Base-by-base conservation (phyloP, 2,888 invertebrate species). In the Choristoneura rosaceana region DNA sequence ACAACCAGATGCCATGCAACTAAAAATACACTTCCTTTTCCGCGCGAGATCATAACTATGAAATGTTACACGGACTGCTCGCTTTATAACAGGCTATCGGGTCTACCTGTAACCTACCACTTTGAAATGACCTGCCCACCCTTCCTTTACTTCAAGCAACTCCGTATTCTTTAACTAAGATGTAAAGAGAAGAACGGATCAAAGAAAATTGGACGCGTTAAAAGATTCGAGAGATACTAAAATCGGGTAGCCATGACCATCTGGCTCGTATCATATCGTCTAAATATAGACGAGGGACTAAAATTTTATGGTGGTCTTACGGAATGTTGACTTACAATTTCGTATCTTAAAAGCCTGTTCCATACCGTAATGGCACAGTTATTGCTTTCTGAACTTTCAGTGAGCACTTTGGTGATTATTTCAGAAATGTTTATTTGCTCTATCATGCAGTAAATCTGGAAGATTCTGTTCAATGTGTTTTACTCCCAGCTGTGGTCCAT, bases 11-110 rank as follows among this genome's bases (percentile, higher is more conserved):
- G 93, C 92, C 89, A 80, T 86, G 75, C 76, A 76, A 85, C 91
- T 90, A 92, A 92, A 93, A 92, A 93, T 93, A 93, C 81, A 92
- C 93, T 92, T 93, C 93, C 93, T 90, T 91, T 91, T 93, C 91
- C 91, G 88, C 84, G 87, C 87, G 74, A 83, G 88, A 83, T 86
- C 90, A 93, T 93, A 93, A 90, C 93, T 93, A 91, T 89, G 92
- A 92, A 91, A 92, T 90, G 92, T 86, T 87, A 89, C 87, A 86
- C 84, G 82, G 80, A 79, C 86, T 86, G 87, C 83, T 83, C 86
- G 83, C 86, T 89, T 89, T 89, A 90, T 90, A 92, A 89, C 91
- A 87, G 86, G 87, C 91, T 90, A 91, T 93, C 88, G 90, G 84
- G 81, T 87, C 87, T 88, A 86, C 87, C 86, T 87, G 81, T 83